Conservation (phyloP, 2,113 vertebrate genomes). For the Todiramphus saurophagus region DNA sequence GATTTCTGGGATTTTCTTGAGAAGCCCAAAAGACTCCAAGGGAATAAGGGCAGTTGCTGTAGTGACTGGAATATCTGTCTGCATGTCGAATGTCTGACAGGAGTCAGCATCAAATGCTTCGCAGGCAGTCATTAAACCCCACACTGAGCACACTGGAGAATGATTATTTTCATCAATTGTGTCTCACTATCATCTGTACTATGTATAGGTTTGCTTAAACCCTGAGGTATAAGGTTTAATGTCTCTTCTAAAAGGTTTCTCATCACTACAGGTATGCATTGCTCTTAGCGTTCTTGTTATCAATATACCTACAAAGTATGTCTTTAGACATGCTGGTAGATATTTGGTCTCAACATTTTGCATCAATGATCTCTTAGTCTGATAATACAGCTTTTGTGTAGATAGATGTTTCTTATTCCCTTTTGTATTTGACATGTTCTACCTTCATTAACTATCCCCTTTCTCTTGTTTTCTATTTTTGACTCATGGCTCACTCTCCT, state of each 20-base stretch:
- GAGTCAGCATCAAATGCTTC: background rate
- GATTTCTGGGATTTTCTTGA: constrained; percentile 3
- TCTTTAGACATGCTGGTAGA: background rate
- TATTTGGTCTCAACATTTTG: background rate
- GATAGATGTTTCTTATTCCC: background rate
- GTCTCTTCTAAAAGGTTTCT: background rate
- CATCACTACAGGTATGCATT: background rate
- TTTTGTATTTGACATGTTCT: background rate
- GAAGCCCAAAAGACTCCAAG: background rate
- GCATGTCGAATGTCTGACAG: background rate
- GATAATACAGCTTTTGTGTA: background rate
- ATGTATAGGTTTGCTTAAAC: background rate
- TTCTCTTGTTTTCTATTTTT: background rate
- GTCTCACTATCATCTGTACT: background rate
- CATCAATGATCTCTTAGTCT: background rate
- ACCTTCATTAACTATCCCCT: background rate
- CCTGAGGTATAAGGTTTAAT: background rate
- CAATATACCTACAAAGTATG: background rate
- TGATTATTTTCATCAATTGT: background rate
- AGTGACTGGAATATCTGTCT: background rate
- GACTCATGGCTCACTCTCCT: background rate
- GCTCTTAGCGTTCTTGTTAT: background rate
- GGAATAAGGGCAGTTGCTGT: background rate
- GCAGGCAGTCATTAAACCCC: background rate
- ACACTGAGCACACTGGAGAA: background rate